phyloP scores from a whole-genome alignment of 2,888 invertebrate species.

The Andrena bucephala region DNA sequence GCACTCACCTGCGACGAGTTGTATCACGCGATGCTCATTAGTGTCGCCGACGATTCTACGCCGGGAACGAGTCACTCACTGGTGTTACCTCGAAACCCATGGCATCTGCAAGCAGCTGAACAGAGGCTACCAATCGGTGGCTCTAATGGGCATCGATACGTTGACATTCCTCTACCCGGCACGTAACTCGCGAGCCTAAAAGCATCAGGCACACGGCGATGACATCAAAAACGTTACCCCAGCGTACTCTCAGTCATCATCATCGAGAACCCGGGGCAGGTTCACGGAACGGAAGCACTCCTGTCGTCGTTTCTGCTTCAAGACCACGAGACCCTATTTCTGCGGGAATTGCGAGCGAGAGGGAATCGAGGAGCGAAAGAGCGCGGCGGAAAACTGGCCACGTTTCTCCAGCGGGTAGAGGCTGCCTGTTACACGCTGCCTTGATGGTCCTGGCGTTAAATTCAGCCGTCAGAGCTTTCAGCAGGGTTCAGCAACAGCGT shows the following conservation, averaged over 20 bases:
- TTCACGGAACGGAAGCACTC: constrained; percentile 35
- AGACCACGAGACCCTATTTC: constrained; percentile 2
- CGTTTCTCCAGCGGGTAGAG: constrained; percentile 44
- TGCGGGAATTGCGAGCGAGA: constrained; percentile 16
- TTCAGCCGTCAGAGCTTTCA: constrained; percentile 76
- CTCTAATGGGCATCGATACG: not conserved
- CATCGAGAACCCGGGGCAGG: constrained; percentile 28
- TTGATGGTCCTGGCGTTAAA: constrained; percentile 77
- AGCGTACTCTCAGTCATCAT: constrained; percentile 24
- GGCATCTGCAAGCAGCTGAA: not conserved
- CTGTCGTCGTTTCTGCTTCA: constrained; percentile 15
- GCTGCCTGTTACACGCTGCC: constrained; percentile 61
- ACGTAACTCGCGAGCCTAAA: not conserved
- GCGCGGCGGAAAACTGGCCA: constrained; percentile 59
- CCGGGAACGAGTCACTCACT: constrained; percentile 60
- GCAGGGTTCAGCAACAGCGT: constrained; percentile 63
- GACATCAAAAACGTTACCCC: constrained; percentile 26
- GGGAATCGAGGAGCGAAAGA: constrained; percentile 28
- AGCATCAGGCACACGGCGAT: constrained; percentile 12
- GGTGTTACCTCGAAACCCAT: constrained; percentile 4
- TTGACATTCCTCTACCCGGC: not conserved
- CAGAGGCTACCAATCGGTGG: not conserved
- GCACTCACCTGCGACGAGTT: constrained; percentile 45
- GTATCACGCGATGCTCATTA: constrained; percentile 69
- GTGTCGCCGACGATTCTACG: constrained; percentile 59